A percentile compares a stretch with the other conserved stretches of the same genome.
Conservation (phyloP, 2,797 vertebrate species). For the Microcaecilia unicolor region DNA sequence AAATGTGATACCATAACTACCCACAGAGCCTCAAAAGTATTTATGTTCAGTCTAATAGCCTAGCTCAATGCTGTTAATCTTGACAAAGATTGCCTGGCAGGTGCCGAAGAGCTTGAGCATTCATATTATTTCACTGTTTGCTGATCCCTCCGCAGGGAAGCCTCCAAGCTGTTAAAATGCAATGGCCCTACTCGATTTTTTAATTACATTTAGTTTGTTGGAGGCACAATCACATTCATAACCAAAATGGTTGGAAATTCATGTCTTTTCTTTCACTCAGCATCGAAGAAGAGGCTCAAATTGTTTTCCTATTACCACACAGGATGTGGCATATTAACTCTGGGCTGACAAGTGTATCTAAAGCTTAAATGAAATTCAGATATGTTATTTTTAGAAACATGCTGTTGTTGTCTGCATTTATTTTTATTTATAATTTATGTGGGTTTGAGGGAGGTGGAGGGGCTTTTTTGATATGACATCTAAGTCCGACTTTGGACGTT, state of each 20-base stretch:
- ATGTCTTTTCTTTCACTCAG: slow-evolving; percentile 4
- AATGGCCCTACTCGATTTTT: slow-evolving; percentile 44
- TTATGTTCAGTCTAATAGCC: slow-evolving; percentile 60
- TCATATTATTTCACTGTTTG: slow-evolving; percentile 50
- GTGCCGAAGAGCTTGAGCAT: slow-evolving; percentile 44
- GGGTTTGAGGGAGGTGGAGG: no score
- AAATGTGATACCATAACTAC: slow-evolving; percentile 59
- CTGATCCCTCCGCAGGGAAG: slow-evolving; percentile 53
- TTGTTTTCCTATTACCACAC: slow-evolving; percentile 16
- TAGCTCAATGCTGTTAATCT: slow-evolving; percentile 55
- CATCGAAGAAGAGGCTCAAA: slow-evolving; percentile 5
- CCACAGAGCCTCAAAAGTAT: slow-evolving; percentile 55
- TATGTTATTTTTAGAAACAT: no score
- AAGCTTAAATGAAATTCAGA: no score
- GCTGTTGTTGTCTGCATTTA: no score
- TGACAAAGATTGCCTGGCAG: slow-evolving; percentile 52
- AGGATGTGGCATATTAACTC: accelerated
- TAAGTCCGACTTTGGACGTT: no score
- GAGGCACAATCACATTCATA: slow-evolving; percentile 44
- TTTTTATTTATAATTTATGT: no score
- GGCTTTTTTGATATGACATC: no score
- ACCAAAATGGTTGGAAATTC: slow-evolving; percentile 36
- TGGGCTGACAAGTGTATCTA: no score
- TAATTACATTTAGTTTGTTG: slow-evolving; percentile 63
- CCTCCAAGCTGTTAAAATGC: slow-evolving; percentile 53